A percentile compares a stretch with the other conserved stretches of the same genome.
Conservation (phyloP, 2,113 vertebrate genomes). For the Siphamia tubifer region DNA sequence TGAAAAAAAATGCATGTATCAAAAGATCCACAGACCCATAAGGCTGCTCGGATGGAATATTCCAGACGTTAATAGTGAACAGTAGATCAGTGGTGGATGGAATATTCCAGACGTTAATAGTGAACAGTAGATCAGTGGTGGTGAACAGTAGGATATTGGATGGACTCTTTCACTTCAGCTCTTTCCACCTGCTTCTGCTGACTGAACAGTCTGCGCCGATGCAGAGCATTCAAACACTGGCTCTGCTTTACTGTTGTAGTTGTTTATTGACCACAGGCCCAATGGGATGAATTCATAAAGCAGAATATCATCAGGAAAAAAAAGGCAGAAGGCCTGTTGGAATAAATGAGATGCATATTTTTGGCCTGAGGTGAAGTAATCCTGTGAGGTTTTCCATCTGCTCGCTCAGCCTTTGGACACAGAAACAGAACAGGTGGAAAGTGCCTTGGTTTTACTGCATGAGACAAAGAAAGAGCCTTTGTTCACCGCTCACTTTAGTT, state of each 20-base stretch:
- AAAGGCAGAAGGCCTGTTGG: neutral
- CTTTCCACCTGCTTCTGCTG: constrained; percentile 11
- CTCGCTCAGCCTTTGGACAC: constrained; percentile 1
- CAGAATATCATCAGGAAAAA: too few species aligned
- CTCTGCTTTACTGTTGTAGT: constrained; percentile 24
- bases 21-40: too few species aligned
- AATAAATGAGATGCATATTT: constrained; percentile 4
- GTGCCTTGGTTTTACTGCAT: neutral
- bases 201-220: constrained; percentile 19
- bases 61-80: too few species aligned
- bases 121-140: too few species aligned
- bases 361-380: constrained; percentile 15
- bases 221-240: constrained; percentile 18
- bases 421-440: constrained; percentile 19
- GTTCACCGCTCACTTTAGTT: too few species aligned
- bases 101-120: too few species aligned
- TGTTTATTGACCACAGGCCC: constrained; percentile 2
- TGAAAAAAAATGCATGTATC: too few species aligned
- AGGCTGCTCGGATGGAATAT: too few species aligned
- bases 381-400: constrained; percentile 18
- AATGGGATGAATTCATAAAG: constrained; percentile 17
- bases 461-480: too few species aligned
- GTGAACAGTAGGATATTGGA: too few species aligned
- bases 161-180: constrained; percentile 28
- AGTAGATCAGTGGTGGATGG: too few species aligned